Conservation (phyloP, 2,888 invertebrate genomes). For the Lasioglossum zephyrum region DNA sequence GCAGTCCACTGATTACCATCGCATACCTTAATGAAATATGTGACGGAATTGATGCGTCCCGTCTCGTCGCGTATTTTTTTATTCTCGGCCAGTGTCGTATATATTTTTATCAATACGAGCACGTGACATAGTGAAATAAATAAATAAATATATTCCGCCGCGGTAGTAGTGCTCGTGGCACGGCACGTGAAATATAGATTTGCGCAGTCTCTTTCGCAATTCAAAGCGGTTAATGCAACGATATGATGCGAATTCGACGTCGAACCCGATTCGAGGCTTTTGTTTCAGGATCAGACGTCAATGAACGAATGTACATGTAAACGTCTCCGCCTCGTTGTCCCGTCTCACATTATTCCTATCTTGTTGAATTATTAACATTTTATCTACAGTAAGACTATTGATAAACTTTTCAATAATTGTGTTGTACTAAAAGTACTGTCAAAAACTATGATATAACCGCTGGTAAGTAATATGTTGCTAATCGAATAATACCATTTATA, state of each 20-base stretch:
- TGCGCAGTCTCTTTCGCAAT: conserved; percentile 16
- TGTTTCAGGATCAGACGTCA: conserved; percentile 37
- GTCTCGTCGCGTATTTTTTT: conserved; percentile 17
- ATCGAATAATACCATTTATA: neutral
- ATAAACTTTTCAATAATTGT: no score
- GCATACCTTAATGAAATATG: conserved; percentile 5
- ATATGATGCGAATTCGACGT: conserved; percentile 21
- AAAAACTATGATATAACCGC: no score
- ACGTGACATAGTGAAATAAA: conserved; percentile 7
- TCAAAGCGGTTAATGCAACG: conserved; percentile 37
- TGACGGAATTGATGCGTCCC: neutral
- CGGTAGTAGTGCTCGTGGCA: neutral
- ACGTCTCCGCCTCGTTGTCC: conserved; percentile 14
- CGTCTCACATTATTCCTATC: conserved; percentile 32
- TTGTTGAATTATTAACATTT: conserved; percentile 29
- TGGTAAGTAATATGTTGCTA: neutral
- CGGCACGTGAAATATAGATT: conserved; percentile 28
- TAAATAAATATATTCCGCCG: conserved; percentile 25
- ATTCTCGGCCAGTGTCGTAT: neutral
- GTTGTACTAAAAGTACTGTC: no score
- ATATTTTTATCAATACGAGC: conserved; percentile 26
- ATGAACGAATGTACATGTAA: conserved; percentile 56
- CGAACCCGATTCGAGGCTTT: conserved; percentile 15
- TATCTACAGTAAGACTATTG: no score
- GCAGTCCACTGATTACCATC: neutral